Conservation (phyloP, 1,140 invertebrate species). For the Trichomalopsis sarcophagae region DNA sequence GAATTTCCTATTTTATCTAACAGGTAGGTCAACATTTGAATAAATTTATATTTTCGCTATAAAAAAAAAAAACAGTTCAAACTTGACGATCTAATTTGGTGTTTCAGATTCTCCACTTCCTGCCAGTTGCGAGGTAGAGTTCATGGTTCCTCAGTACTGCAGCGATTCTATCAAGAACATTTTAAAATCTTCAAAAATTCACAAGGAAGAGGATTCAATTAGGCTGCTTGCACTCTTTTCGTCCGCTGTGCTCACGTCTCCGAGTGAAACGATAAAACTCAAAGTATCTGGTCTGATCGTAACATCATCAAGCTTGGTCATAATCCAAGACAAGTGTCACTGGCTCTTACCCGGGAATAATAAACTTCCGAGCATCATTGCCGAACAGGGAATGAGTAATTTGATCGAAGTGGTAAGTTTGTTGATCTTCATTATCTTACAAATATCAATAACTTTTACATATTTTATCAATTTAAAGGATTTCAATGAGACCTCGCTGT, state of each 20-base stretch:
- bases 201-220: slow-evolving; percentile 65
- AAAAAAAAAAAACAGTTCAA: slow-evolving; percentile 49
- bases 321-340: slow-evolving; percentile 69
- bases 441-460: not conserved
- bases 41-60: not conserved
- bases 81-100: slow-evolving; percentile 46
- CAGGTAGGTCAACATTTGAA: slow-evolving; percentile 57
- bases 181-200: slow-evolving; percentile 58
- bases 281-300: slow-evolving; percentile 65
- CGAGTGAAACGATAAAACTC: slow-evolving; percentile 62
- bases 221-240: slow-evolving; percentile 72
- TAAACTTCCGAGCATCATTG: slow-evolving; percentile 60
- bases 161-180: slow-evolving; percentile 60
- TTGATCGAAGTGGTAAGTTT: slow-evolving; percentile 75
- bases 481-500: slow-evolving; percentile 57
- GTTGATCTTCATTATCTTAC: not conserved
- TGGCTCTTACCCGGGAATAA: slow-evolving; percentile 68
- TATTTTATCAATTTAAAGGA: slow-evolving; percentile 57
- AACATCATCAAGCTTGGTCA: slow-evolving; percentile 65
- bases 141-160: slow-evolving; percentile 66
- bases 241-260: slow-evolving; percentile 64
- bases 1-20: slow-evolving; percentile 71
- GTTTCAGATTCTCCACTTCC: slow-evolving; percentile 69
- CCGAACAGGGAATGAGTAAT: slow-evolving; percentile 74
- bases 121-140: slow-evolving; percentile 70